Conservation (phyloP, 2,113 vertebrate species). For the Noturus placidus region DNA sequence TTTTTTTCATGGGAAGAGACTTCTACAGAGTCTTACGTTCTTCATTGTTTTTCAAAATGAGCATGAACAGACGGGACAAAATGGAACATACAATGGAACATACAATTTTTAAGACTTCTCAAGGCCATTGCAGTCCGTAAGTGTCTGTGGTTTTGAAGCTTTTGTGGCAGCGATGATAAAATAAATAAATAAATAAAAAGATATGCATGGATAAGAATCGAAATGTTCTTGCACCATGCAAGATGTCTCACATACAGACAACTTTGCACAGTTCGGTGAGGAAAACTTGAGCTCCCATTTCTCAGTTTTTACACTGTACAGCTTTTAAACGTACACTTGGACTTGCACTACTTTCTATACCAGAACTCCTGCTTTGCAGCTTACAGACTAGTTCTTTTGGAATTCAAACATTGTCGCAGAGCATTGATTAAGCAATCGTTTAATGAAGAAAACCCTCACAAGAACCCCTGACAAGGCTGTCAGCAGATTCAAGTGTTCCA, state of each 20-base stretch:
- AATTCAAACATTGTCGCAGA: neutral
- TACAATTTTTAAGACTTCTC: conserved; percentile 40
- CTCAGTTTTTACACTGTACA: neutral
- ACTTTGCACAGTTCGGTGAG: conserved; percentile 19
- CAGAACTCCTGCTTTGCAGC: neutral
- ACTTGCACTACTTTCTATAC: neutral
- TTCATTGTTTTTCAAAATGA: neutral
- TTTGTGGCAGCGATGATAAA: conserved; percentile 27
- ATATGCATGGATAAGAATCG: neutral
- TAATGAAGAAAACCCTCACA: neutral
- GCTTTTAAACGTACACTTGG: neutral
- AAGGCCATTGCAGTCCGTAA: neutral
- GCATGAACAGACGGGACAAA: neutral
- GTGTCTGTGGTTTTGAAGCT: conserved; percentile 33
- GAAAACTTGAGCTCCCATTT: neutral
- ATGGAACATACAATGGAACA: neutral
- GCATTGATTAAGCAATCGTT: conserved; percentile 1
- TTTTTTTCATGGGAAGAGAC: neutral
- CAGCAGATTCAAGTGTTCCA: conserved; percentile 28
- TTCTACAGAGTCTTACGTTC: neutral
- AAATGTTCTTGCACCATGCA: conserved; percentile 33
- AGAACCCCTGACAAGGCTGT: neutral
- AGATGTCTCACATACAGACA: conserved; percentile 45
- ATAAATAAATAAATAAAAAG: neutral
- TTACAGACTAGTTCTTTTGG: neutral